Percentiles rank a stretch among this genome's conserved stretches.
These are phyloP conservation scores for Cryptotermes secundus DNA, from an alignment of 1,140 invertebrate genomes.

Conservation along the genomic window DNA sequence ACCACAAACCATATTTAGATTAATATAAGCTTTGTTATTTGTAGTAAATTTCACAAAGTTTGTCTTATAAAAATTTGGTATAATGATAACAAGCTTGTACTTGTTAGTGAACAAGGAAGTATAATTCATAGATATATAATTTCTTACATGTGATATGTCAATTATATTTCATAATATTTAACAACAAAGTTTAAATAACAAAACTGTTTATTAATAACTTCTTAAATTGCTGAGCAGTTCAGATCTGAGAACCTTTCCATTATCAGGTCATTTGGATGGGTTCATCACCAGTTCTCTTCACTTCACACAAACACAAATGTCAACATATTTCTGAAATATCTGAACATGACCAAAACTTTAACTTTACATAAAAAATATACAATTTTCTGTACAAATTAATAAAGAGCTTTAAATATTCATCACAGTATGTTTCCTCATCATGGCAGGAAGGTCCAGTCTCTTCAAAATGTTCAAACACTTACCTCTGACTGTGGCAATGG, in stretches of 20 bases:
- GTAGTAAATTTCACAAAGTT: too few relatives aligned
- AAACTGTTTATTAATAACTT: conserved; percentile 4
- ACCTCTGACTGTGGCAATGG: not conserved
- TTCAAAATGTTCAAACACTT: not conserved
- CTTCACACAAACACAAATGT: not conserved
- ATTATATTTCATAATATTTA: not conserved
- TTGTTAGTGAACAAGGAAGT: not conserved
- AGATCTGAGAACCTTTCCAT: not conserved
- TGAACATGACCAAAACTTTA: not conserved
- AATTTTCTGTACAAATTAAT: not conserved
- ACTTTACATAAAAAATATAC: not conserved
- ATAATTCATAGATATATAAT: not conserved
- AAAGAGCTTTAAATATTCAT: not conserved
- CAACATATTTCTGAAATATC: too few relatives aligned
- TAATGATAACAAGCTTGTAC: not conserved
- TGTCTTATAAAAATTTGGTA: too few relatives aligned
- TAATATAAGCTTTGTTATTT: too few relatives aligned
- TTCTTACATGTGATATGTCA: not conserved
- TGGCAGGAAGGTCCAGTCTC: not conserved
- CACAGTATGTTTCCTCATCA: not conserved
- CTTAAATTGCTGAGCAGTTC: not conserved
- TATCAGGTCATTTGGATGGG: conserved; percentile 1
- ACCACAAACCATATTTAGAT: too few relatives aligned
- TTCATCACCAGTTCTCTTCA: not conserved
- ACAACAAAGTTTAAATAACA: conserved; percentile 6